Evolutionary conservation across 2,797 vertebrate genomes (phyloP).

Genomic region (Sebastes itinus): DNA sequence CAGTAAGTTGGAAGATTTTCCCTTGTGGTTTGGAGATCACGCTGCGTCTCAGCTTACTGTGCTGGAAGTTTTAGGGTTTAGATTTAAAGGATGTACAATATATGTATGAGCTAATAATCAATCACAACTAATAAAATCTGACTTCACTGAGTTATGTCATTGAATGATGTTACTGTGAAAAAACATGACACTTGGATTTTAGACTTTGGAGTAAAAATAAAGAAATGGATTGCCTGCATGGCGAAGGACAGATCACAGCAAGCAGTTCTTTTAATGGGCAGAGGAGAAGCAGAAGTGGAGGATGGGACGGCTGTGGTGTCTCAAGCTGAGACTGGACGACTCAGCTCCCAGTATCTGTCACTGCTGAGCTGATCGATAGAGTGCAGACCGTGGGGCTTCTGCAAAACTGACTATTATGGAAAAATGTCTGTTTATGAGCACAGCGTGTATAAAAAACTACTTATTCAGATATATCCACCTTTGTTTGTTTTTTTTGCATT

Average conservation of each 20-base stretch:
- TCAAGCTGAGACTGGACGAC: slow-evolving; percentile 59
- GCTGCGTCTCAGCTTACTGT: slow-evolving; percentile 27
- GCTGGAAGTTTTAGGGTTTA: slow-evolving; percentile 17
- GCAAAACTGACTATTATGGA: slow-evolving; percentile 22
- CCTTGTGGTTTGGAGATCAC: slow-evolving; percentile 21
- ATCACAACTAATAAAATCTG: background rate
- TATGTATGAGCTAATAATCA: background rate
- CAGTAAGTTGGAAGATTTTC: slow-evolving; percentile 49
- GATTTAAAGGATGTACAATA: background rate
- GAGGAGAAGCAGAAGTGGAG: slow-evolving; percentile 16
- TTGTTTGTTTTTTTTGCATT: slow-evolving; percentile 2
- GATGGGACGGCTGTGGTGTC: slow-evolving; percentile 44
- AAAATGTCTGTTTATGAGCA: slow-evolving; percentile 28
- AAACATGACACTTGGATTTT: background rate
- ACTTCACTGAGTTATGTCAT: background rate
- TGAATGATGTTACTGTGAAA: background rate
- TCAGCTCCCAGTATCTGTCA: slow-evolving; percentile 65
- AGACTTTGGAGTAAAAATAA: background rate
- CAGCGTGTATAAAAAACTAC: background rate
- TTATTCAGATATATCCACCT: slow-evolving; percentile 1
- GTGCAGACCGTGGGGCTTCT: slow-evolving; percentile 24
- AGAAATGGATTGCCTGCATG: background rate
- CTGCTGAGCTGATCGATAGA: slow-evolving; percentile 64
- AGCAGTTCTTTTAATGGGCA: slow-evolving; percentile 70
- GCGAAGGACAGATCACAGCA: slow-evolving; percentile 67